Base-by-base conservation (phyloP, 2,797 vertebrate genomes). In the Esox lucius region DNA sequence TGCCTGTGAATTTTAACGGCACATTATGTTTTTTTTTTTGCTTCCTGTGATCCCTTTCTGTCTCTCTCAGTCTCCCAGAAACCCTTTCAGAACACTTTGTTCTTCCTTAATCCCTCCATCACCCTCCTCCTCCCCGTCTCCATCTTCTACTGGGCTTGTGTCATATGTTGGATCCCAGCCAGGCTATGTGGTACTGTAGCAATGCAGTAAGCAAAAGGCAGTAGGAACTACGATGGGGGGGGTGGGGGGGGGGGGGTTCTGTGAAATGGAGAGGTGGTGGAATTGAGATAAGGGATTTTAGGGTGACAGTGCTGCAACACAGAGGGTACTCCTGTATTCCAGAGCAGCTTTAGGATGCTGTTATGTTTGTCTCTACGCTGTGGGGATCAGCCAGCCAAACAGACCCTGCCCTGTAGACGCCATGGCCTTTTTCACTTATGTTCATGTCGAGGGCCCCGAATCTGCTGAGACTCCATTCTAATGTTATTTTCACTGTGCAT, bases 321-420 rank as follows among this genome's bases (percentile, higher is more conserved):
- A 85, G 53, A 79, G 39, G n/a, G 42, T 15, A 9, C 73, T 78
- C 80, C 73, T 78, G 51, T 80, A 81, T 76, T 78, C 68, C 17
- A 80, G 79, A 51, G 81, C 53, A 56, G 80, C 82, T 87, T 78
- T 66, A 76, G 56, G 78, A 51, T 66, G 78, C 72, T n/a, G 68
- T 84, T 76, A 83, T 77, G 77, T 72, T 71, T 33, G 8, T 33
- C 26, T 17, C 22, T 69, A 22, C 77, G 81, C 67, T 73, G 83
- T 74, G 74, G 84, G 87, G 22, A 2, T 3, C 72, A 72, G 33
- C 72, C 51, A 28, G 48, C 65, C 65, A 19, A 81, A 42, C 11
- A 39, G 39, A 64, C n/a, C 19, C n/a, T n/a, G 64, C 80, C 84
- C 83, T 83, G 85, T 78, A 87, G 86, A n/a, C n/a, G n/a, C n/a